Base-by-base conservation (phyloP, 2,113 vertebrate genomes). In the Ictidomys tridecemlineatus region DNA sequence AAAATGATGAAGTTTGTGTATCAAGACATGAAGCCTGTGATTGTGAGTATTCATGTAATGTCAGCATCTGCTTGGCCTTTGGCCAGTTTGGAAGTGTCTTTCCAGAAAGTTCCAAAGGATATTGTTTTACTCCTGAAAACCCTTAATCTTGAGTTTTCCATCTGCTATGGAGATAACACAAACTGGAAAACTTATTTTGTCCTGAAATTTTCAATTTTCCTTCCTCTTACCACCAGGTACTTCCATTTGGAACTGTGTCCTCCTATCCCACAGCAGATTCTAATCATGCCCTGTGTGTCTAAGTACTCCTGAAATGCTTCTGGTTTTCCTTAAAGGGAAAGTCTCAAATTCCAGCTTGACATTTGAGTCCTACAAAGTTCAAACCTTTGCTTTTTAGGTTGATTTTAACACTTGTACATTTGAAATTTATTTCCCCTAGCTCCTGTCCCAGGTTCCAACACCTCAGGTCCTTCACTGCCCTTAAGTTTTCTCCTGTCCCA, bases 21-120 rank as follows among this genome's bases (percentile, higher is more conserved):
- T 90, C 92, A 98, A 95, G n/a, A 70, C 0, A 5, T 98, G 96
- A 98, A 98, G 61, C 98, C 98, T 34, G 94, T 98, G 42, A 98
- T 98, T 85, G 95, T 98, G 91, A 98, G 98, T 56, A 92, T 98
- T 82, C 97, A 98, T 98, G 98, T 98, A 87, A 56, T 32, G 24
- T 48, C 39, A 45, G n/a, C 22, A 34, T 67, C 34, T 67, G 20
- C 65, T 22, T 24, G 0, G 12, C 67, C 53, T 72, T 63, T 53
- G 32, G 63, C n/a, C 13, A 26, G 37, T 48, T 53, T 8, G 39
- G 30, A 20, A 87, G 28, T 26, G 48, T 79, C 37, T 79, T 74
- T 69, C 22, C 8, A 32, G 65, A 93, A 65, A 61, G 10, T 72
- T 78, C 53, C 28, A 70, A 42, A 89, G 13, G 32, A 63, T 84